A percentile compares a stretch with the other conserved stretches of the same genome.
Evolutionary conservation across 1,140 invertebrate species (phyloP).

Genomic region (Zaprionus ornatus): DNA sequence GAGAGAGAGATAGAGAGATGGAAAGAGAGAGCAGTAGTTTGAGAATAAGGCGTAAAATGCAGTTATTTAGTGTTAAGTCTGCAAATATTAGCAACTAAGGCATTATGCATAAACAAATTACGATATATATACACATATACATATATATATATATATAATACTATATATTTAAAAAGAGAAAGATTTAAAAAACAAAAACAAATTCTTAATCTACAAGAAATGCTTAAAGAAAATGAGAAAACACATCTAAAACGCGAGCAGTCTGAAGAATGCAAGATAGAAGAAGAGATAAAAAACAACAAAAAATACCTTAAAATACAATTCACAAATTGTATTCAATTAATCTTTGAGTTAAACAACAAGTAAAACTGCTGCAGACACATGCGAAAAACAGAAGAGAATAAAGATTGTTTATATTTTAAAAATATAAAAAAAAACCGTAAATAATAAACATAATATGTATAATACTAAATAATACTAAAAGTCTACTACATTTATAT

Average conservation of each 20-base stretch:
- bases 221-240: conserved; percentile 38
- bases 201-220: conserved; percentile 42
- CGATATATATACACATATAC: conserved; percentile 44
- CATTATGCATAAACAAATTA: conserved; percentile 58
- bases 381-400: conserved; percentile 70
- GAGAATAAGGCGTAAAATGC: conserved; percentile 64
- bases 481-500: conserved; percentile 24
- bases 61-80: conserved; percentile 82
- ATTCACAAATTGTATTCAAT: conserved; percentile 18
- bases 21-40: not conserved
- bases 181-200: conserved; percentile 13
- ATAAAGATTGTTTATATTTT: conserved; percentile 82
- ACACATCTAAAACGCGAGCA: conserved; percentile 27
- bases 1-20: conserved; percentile 3
- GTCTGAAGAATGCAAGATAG: not conserved
- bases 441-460: conserved; percentile 19
- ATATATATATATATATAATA: conserved; percentile 16
- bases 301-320: conserved; percentile 25
- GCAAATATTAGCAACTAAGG: conserved; percentile 72
- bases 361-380: conserved; percentile 18
- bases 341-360: conserved; percentile 8
- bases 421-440: conserved; percentile 70
- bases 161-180: conserved; percentile 7
- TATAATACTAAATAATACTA: conserved; percentile 43
- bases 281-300: not conserved